phyloP scores from a whole-genome alignment of 2,888 invertebrate genomes.

The Catocala fraxini region DNA sequence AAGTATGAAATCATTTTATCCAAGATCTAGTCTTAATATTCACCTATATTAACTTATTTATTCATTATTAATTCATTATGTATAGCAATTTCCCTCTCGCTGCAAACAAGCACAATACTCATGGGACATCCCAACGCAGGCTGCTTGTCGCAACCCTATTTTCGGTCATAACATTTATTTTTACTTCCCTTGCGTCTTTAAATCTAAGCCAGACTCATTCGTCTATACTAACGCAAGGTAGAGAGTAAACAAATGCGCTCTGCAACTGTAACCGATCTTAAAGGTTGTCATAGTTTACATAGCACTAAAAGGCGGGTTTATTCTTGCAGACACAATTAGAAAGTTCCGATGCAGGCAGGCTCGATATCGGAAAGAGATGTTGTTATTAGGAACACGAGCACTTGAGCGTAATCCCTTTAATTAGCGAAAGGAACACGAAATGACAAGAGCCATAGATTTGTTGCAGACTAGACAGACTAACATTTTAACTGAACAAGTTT shows the following conservation, averaged over 20 bases:
- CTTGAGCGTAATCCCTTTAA: constrained; percentile 73
- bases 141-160: no score
- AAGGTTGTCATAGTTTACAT: constrained; percentile 47
- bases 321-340: constrained; percentile 63
- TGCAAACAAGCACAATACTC: neutral
- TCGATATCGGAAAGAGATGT: constrained; percentile 62
- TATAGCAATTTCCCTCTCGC: neutral
- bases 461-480: constrained; percentile 24
- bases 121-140: neutral
- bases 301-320: constrained; percentile 54
- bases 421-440: constrained; percentile 69
- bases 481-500: neutral
- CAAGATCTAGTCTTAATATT: no score
- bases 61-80: no score
- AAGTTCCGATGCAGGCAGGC: constrained; percentile 53
- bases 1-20: no score
- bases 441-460: constrained; percentile 51
- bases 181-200: neutral
- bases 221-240: neutral
- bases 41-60: no score
- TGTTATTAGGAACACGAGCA: constrained; percentile 63
- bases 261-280: constrained; percentile 24
- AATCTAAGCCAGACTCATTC: neutral
- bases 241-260: constrained; percentile 11
- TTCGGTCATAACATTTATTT: no score